Evolutionary conservation across 2,797 vertebrate species (phyloP).

Genomic region (Gymnothorax reevesii): DNA sequence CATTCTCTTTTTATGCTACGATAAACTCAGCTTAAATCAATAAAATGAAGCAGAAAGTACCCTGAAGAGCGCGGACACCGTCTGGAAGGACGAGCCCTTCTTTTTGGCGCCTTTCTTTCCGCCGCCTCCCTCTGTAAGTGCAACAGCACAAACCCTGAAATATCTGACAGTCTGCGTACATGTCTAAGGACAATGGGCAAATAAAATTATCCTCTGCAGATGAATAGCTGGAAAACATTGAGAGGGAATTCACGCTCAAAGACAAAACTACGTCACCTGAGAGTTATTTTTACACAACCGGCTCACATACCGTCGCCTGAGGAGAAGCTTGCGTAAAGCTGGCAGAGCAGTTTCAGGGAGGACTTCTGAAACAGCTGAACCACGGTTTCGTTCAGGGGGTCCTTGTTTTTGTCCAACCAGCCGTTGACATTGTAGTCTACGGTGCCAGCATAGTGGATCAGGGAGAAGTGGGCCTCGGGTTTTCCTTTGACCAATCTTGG

Average conservation of each 20-base stretch:
- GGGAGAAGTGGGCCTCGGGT: slow-evolving; percentile 66
- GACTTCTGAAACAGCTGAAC: slow-evolving; percentile 85
- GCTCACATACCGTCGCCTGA: slow-evolving; percentile 60
- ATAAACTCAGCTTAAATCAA: too few relatives aligned
- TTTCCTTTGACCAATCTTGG: slow-evolving; percentile 65
- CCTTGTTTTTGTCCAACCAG: slow-evolving; percentile 73
- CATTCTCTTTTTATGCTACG: not conserved
- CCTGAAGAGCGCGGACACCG: slow-evolving; percentile 82
- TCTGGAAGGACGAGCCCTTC: slow-evolving; percentile 89
- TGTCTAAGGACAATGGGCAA: not conserved
- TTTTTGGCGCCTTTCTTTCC: slow-evolving; percentile 80
- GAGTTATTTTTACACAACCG: not conserved
- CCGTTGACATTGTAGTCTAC: slow-evolving; percentile 67
- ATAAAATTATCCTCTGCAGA: not conserved
- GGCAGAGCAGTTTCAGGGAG: slow-evolving; percentile 74
- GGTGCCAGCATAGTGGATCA: slow-evolving; percentile 65
- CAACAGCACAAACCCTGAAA: not conserved
- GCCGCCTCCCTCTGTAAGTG: slow-evolving; percentile 45
- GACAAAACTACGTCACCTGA: not conserved
- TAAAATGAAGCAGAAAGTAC: slow-evolving; percentile 50
- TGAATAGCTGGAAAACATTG: not conserved
- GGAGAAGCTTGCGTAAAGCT: slow-evolving; percentile 70
- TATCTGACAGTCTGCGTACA: not conserved
- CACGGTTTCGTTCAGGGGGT: slow-evolving; percentile 64
- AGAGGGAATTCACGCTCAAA: not conserved